Percentiles rank a stretch among this genome's conserved stretches.
phyloP scores from a whole-genome alignment of 2,113 vertebrate species.

The Montifringilla adamsi region DNA sequence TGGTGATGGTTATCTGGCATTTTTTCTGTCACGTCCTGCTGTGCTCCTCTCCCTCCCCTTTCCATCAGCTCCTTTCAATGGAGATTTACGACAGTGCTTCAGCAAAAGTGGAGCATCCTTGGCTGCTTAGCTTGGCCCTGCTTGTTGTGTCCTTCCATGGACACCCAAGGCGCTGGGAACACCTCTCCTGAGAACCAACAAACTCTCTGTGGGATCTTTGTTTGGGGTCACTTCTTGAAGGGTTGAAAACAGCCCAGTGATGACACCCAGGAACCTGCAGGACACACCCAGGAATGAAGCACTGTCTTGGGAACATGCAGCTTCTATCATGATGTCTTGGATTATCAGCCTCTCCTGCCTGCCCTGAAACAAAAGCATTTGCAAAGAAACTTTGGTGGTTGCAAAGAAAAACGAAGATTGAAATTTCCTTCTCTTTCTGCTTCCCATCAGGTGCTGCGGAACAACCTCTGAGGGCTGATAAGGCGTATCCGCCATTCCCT shows the following conservation, averaged over 20 bases:
- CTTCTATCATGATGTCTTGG: neutral
- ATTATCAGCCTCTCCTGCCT: neutral
- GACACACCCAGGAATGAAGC: neutral
- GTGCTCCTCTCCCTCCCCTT: neutral
- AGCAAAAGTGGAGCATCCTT: neutral
- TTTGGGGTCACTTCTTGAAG: neutral
- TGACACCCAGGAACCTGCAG: neutral
- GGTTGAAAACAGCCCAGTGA: neutral
- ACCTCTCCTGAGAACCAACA: neutral
- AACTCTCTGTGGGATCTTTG: neutral
- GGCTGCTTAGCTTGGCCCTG: neutral
- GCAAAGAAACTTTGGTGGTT: neutral
- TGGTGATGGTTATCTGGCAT: neutral
- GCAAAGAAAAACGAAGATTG: neutral
- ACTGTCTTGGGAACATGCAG: neutral
- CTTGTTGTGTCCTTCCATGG: neutral
- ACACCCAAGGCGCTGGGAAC: neutral
- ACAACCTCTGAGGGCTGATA: constrained; percentile 59
- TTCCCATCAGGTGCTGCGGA: constrained; percentile 17
- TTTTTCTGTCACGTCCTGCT: neutral
- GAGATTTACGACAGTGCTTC: neutral
- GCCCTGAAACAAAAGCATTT: neutral
- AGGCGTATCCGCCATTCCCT: constrained; percentile 27
- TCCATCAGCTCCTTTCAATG: neutral
- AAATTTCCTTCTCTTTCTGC: constrained; percentile 32